These are phyloP conservation scores for cat (Felis catus) DNA, from an alignment of 2,113 vertebrate species.

Conservation along the genomic window DNA sequence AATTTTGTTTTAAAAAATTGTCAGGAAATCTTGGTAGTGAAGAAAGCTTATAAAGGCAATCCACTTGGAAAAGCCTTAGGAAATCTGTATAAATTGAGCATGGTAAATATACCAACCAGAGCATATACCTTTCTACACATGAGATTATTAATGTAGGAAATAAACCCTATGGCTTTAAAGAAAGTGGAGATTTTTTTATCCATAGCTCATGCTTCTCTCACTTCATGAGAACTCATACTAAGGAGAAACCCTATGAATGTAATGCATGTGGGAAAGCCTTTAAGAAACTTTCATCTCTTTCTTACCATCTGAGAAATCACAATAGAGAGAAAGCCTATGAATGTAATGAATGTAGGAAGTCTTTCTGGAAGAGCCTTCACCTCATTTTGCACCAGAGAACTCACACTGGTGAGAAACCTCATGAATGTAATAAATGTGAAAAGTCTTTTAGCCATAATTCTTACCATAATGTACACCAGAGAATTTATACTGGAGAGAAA, in stretches of 20 bases:
- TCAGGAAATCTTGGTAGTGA: neutral
- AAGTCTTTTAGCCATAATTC: neutral
- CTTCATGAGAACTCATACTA: neutral
- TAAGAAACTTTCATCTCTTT: neutral
- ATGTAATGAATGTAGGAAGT: neutral
- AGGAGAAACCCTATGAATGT: neutral
- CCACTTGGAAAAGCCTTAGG: neutral
- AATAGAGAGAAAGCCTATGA: neutral
- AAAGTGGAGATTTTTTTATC: neutral
- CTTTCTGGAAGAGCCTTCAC: neutral
- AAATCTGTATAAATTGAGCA: neutral
- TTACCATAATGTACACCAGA: neutral
- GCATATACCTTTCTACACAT: neutral
- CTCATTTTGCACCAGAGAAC: conserved; percentile 23
- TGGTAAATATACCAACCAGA: neutral
- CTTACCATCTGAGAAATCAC: neutral
- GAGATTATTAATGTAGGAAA: neutral
- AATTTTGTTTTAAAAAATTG: neutral
- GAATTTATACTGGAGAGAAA: conserved; percentile 24
- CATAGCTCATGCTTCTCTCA: neutral
- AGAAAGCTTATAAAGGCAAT: neutral
- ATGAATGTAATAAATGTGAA: neutral
- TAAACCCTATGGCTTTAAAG: neutral
- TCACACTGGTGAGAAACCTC: neutral
- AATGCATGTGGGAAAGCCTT: neutral